phyloP scores from a whole-genome alignment of 2,888 invertebrate species.

The Drosophila histrio region DNA sequence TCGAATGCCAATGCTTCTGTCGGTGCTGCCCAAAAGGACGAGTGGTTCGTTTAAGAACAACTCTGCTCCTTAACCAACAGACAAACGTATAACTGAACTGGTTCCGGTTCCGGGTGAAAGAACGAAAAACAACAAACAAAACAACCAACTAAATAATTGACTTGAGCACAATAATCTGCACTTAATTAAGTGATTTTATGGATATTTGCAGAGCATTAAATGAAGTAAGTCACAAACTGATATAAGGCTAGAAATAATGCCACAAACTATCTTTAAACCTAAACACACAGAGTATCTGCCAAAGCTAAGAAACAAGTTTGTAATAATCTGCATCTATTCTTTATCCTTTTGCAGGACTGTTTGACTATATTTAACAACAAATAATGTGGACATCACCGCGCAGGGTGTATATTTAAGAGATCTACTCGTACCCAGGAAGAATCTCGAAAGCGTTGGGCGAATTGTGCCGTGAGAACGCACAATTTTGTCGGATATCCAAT shows the following conservation, averaged over 20 bases:
- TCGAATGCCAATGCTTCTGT: conserved; percentile 79
- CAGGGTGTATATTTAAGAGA: conserved; percentile 84
- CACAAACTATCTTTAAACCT: too few species aligned
- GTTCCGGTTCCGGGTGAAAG: conserved; percentile 42
- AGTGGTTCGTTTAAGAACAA: conserved; percentile 91
- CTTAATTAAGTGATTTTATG: conserved; percentile 68
- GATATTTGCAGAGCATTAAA: conserved; percentile 84
- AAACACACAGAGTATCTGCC: too few species aligned
- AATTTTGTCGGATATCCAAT: conserved; percentile 82
- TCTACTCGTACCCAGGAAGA: conserved; percentile 83
- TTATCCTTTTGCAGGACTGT: conserved; percentile 80
- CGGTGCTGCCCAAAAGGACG: conserved; percentile 91
- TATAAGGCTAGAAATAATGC: too few species aligned
- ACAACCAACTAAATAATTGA: conserved; percentile 58
- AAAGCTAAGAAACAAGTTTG: too few species aligned
- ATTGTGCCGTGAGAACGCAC: conserved; percentile 28
- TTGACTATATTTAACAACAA: conserved; percentile 80
- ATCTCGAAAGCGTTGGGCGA: conserved; percentile 82
- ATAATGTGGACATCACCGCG: conserved; percentile 84
- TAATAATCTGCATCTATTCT: not conserved
- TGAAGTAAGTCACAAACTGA: conserved; percentile 82
- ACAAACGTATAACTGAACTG: not conserved
- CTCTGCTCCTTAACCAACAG: not conserved
- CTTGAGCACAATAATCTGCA: conserved; percentile 77
- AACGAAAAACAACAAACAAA: conserved; percentile 35